Evolutionary conservation across 2,797 vertebrate genomes (phyloP).

Genomic region (Gymnothorax javanicus): DNA sequence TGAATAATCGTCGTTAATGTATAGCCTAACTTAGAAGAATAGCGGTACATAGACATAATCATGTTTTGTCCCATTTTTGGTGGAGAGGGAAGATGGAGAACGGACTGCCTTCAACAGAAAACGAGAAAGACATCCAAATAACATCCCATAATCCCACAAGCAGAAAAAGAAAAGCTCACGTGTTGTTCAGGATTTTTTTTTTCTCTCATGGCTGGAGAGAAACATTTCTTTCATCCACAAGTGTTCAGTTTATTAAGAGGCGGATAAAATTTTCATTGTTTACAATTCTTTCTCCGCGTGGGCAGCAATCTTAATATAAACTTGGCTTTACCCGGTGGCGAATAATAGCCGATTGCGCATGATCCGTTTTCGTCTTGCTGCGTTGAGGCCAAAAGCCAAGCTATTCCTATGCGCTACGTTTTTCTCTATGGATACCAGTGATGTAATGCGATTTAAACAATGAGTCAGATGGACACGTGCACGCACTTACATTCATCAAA

Average conservation of each 20-base stretch:
- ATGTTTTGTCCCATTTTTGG: not conserved
- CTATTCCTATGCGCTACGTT: not conserved
- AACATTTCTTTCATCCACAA: not conserved
- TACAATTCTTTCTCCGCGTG: not conserved
- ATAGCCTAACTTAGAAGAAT: not conserved
- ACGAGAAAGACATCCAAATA: not conserved
- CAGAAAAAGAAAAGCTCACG: too few species aligned
- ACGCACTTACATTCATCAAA: slow-evolving; percentile 34
- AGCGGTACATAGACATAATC: not conserved
- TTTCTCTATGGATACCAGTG: not conserved
- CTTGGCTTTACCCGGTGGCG: not conserved
- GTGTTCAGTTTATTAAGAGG: not conserved
- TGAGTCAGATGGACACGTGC: not conserved
- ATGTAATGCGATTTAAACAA: not conserved
- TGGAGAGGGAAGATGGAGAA: not conserved
- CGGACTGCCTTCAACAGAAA: not conserved
- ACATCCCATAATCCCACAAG: too few species aligned
- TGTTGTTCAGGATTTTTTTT: not conserved
- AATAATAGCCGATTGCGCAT: not conserved
- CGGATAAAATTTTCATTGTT: not conserved
- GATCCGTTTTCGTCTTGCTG: not conserved
- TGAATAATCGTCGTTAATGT: not conserved
- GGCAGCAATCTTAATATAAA: not conserved
- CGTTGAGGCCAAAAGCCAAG: not conserved
- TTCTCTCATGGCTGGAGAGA: not conserved